A percentile compares a stretch with the other conserved stretches of the same genome.
Evolutionary conservation across 2,797 vertebrate genomes (phyloP).

Genomic region (Eptatretus atami): DNA sequence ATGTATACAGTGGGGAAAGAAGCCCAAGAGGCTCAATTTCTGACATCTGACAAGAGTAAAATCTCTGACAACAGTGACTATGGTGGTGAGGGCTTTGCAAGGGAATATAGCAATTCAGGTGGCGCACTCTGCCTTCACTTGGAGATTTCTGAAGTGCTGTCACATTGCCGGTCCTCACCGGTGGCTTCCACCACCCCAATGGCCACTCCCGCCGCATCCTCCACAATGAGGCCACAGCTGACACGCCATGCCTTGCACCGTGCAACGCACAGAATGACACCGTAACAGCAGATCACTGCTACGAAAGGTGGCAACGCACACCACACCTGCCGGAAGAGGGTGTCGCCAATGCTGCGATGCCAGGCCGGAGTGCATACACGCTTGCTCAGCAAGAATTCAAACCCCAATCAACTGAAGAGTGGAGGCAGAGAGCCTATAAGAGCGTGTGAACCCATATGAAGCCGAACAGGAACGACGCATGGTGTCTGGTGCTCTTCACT

Average conservation of each 20-base stretch:
- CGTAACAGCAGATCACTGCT: slow-evolving; percentile 62
- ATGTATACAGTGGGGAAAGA: too few species aligned
- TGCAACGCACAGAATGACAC: slow-evolving; percentile 78
- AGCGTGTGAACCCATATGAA: slow-evolving; percentile 87
- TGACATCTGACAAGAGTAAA: too few species aligned
- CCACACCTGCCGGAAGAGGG: slow-evolving; percentile 75
- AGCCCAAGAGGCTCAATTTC: too few species aligned
- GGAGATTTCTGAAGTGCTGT: too few species aligned
- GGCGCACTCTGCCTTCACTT: too few species aligned
- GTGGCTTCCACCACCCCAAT: too few species aligned
- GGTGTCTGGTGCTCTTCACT: slow-evolving; percentile 88
- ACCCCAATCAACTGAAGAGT: slow-evolving; percentile 68
- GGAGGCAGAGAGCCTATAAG: slow-evolving; percentile 53
- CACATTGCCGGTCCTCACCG: too few species aligned
- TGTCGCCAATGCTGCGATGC: slow-evolving; percentile 49
- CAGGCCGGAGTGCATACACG: slow-evolving; percentile 84
- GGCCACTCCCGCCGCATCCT: not conserved
- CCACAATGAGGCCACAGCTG: slow-evolving; percentile 30
- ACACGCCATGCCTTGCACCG: slow-evolving; percentile 80
- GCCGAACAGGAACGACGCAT: slow-evolving; percentile 42
- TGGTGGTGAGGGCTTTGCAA: too few species aligned
- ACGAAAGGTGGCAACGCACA: slow-evolving; percentile 42
- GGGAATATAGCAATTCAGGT: too few species aligned
- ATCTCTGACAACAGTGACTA: too few species aligned
- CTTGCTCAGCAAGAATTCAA: slow-evolving; percentile 81